Conservation (phyloP, 2,797 vertebrate genomes). For the Ctenopoma kingsleyae region DNA sequence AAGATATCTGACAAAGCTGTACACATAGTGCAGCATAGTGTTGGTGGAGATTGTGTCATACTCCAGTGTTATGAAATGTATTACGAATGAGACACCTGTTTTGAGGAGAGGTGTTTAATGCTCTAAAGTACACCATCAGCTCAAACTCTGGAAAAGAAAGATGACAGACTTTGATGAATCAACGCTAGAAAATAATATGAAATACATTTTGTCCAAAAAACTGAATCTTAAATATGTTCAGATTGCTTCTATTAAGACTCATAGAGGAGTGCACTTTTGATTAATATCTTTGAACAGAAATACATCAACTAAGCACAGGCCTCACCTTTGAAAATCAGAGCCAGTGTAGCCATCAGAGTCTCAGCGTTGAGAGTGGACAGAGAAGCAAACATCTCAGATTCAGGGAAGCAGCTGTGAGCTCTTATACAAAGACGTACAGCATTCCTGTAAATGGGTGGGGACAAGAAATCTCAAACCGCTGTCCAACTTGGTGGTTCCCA, state of each 20-base stretch:
- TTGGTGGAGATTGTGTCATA: constrained; percentile 1
- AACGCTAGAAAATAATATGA: background rate
- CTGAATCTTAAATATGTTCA: constrained; percentile 5
- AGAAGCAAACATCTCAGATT: constrained; percentile 84
- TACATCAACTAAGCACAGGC: background rate
- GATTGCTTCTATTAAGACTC: constrained; percentile 30
- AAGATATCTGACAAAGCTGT: background rate
- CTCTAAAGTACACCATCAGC: constrained; percentile 13
- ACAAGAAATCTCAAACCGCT: constrained; percentile 11
- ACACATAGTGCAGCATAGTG: background rate
- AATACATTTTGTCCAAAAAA: constrained; percentile 15
- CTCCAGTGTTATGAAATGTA: constrained; percentile 6
- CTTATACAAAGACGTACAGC: constrained; percentile 86
- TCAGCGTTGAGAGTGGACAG: constrained; percentile 71
- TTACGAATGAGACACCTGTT: background rate
- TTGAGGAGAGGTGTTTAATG: background rate
- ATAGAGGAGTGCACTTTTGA: constrained; percentile 18
- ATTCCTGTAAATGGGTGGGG: constrained; percentile 77
- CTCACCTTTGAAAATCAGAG: constrained; percentile 91
- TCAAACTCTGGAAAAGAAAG: background rate
- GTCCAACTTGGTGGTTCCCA: constrained; percentile 1
- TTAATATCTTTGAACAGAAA: background rate
- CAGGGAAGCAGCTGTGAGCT: constrained; percentile 84
- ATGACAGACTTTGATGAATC: background rate
- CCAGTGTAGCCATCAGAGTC: constrained; percentile 85